Conservation (phyloP, 2,888 invertebrate species). For the Meghimatium bilineatum region DNA sequence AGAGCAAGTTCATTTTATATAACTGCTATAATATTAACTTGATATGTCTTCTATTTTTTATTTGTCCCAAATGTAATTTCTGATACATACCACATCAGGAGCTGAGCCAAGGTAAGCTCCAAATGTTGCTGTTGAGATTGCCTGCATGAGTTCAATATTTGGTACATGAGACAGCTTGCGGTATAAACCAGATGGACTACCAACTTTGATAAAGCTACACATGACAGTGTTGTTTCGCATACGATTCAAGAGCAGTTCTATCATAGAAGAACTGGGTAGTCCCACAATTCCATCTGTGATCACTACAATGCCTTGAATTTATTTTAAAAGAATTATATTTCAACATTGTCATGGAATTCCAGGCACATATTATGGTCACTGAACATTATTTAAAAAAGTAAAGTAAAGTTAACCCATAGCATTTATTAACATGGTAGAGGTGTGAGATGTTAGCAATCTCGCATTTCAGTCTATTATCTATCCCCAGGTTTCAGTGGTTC, state of each 20-base stretch:
- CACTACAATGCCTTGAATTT: slow-evolving; percentile 82
- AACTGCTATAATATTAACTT: too few species aligned
- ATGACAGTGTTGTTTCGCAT: slow-evolving; percentile 85
- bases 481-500: too few species aligned
- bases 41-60: neutral
- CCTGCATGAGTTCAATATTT: slow-evolving; percentile 85
- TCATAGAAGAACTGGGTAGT: slow-evolving; percentile 84
- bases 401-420: too few species aligned
- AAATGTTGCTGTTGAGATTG: slow-evolving; percentile 86
- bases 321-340: too few species aligned
- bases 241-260: slow-evolving; percentile 85
- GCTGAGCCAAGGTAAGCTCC: slow-evolving; percentile 83
- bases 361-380: too few species aligned
- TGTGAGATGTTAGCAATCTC: too few species aligned
- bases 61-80: neutral
- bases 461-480: too few species aligned
- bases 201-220: slow-evolving; percentile 86
- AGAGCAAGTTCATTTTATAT: too few species aligned
- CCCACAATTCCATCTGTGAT: slow-evolving; percentile 85
- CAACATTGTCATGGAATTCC: too few species aligned
- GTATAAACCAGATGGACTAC: slow-evolving; percentile 79
- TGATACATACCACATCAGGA: slow-evolving; percentile 77
- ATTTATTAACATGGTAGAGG: too few species aligned
- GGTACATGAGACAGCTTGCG: slow-evolving; percentile 85
- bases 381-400: too few species aligned